Evolutionary conservation across 2,113 vertebrate species (phyloP), one percentile per base, ranked within the genome.

Genomic region (Hippocampus barbouri): DNA sequence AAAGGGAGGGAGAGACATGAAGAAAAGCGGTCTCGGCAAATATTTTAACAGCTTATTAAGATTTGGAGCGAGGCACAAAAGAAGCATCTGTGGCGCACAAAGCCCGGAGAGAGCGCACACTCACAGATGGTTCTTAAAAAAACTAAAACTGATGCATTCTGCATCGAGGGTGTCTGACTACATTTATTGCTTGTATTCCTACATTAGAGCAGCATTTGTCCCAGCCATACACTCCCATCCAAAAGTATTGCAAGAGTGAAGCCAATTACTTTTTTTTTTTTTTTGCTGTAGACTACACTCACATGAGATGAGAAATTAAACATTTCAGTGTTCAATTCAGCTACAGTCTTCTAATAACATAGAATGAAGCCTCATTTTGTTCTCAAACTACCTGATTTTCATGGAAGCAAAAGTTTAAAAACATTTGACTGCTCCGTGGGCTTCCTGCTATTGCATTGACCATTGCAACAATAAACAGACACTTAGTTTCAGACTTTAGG

Each of bases 1-100:
- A 86, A 84, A 94, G 94, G 91, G 90, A 80, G 68, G 38, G 34
- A 56, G 68, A n/a, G 34, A 8, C 34, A 34, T 38, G 34, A 87
- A 85, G 71, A 70, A 71, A 90, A 91, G 93, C 92, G 91, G 91
- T 92, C 94, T 96, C 92, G 88, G 96, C 97, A 98, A 98, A 98
- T 97, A 99, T 96, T 97, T 98, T 98, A 97, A 97, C 96, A 96
- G 95, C 97, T 97, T 98, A 97, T 96, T 94, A 97, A 95, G 94
- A 96, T 95, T 88, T 93, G 91, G 90, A 90, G 93, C 88, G 81
- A 92, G 85, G 90, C 92, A 98, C 96, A 98, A 98, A 95, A 93
- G 94, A 81, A 92, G 93, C 96, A 97, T 98, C 95, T 97, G 96
- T 94, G 94, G 93, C 91, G 78, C 90, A 90, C 89, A 85, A 90